Evolutionary conservation across 2,797 vertebrate genomes (phyloP).

Genomic region (Clarias laeviceps): DNA sequence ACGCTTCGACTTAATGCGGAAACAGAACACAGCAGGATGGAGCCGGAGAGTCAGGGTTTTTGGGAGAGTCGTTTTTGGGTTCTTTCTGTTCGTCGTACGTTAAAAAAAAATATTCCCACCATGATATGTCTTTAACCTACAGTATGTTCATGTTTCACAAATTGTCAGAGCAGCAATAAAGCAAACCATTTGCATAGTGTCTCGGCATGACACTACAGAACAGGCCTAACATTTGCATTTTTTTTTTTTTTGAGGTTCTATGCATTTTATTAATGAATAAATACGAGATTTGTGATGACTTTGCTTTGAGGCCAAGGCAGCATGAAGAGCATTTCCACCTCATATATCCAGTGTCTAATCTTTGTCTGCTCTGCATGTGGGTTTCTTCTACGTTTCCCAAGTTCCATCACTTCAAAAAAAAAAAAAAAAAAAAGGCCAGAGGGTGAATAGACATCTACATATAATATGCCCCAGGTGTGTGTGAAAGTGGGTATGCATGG

Average conservation of each 20-base stretch:
- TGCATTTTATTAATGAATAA: neutral
- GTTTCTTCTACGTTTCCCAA: neutral
- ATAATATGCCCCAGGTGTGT: neutral
- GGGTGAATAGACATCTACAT: neutral
- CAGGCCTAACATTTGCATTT: neutral
- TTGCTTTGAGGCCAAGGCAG: neutral
- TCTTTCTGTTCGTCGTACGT: neutral
- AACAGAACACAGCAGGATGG: conserved; percentile 23
- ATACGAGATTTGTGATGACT: neutral
- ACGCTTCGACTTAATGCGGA: conserved; percentile 27
- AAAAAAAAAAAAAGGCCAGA: neutral
- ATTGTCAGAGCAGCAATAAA: neutral
- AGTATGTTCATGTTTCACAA: neutral
- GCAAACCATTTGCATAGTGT: neutral
- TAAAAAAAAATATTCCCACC: neutral
- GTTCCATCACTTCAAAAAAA: neutral
- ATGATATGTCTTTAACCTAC: neutral
- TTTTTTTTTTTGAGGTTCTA: neutral
- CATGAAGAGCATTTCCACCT: neutral
- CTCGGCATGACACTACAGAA: neutral
- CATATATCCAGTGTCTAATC: too few species aligned
- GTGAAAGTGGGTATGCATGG: neutral
- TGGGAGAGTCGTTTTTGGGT: neutral
- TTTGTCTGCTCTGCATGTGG: neutral
- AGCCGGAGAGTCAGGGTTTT: neutral